Percentiles rank a stretch among this genome's conserved stretches.
Conservation (phyloP, 2,113 vertebrate species). For the Bothrops jararaca region DNA sequence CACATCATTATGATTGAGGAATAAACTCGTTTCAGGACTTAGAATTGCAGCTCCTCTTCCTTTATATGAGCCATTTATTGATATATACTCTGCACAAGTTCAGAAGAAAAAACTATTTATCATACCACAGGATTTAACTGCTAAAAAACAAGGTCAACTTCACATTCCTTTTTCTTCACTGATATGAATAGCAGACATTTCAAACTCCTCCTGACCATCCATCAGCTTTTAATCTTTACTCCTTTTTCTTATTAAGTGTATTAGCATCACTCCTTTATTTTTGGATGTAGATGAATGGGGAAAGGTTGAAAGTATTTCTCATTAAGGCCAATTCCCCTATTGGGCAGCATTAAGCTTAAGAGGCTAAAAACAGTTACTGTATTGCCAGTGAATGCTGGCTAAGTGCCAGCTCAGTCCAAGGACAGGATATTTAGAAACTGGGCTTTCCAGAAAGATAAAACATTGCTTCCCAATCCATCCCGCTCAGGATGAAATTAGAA, state of each 20-base stretch:
- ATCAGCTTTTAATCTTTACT: background rate
- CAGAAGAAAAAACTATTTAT: background rate
- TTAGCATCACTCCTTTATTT: background rate
- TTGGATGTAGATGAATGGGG: background rate
- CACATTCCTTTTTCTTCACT: background rate
- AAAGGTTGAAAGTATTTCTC: constrained; percentile 7
- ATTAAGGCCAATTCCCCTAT: background rate
- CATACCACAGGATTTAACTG: background rate
- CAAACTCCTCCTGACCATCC: background rate
- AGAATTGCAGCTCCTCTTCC: background rate
- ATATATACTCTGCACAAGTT: background rate
- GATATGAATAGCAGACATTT: background rate
- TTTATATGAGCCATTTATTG: background rate
- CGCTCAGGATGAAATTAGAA: background rate
- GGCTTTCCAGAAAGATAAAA: background rate
- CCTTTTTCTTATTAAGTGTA: background rate
- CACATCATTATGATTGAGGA: background rate
- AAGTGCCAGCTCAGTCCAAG: fast-evolving
- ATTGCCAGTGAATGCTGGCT: constrained; percentile 11
- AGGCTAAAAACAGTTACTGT: background rate
- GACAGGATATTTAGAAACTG: background rate
- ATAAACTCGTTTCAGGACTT: background rate
- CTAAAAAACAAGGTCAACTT: background rate
- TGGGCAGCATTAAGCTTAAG: constrained; percentile 14
- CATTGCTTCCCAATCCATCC: background rate